Evolutionary conservation across 2,888 invertebrate species (phyloP).

Genomic region (Bimastos eiseni): DNA sequence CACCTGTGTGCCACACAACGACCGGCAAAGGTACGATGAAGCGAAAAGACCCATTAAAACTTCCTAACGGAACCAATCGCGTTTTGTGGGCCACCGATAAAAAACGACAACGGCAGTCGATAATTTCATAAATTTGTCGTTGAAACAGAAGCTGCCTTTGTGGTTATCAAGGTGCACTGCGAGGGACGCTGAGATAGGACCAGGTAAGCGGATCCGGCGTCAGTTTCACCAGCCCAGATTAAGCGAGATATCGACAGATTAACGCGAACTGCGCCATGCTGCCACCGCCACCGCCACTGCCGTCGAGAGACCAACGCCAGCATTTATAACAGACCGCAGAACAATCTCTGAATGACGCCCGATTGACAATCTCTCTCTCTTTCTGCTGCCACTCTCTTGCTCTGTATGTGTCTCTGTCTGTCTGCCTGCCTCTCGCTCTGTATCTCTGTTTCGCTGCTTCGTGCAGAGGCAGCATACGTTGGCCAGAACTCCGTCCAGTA

Average conservation of each 20-base stretch:
- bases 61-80: not conserved
- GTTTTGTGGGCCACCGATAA: slow-evolving; percentile 13
- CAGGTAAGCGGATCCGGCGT: slow-evolving; percentile 19
- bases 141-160: not conserved
- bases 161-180: not conserved
- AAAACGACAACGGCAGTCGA: not conserved
- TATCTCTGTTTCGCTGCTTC: not conserved
- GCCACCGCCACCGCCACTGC: too few species aligned
- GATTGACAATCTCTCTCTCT: not conserved
- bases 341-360: slow-evolving; percentile 13
- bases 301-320: not conserved
- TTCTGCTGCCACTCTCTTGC: not conserved
- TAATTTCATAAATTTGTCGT: slow-evolving; percentile 23
- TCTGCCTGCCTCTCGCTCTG: not conserved
- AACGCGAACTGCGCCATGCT: not conserved
- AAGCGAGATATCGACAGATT: not conserved
- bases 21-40: not conserved
- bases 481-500: not conserved
- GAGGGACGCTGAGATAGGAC: slow-evolving; percentile 17
- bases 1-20: not conserved
- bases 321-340: not conserved
- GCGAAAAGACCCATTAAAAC: not conserved
- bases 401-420: not conserved
- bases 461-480: not conserved
- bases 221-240: not conserved